Evolutionary conservation across 1,140 invertebrate genomes (phyloP).

Genomic region (Lordiphosa collinella): DNA sequence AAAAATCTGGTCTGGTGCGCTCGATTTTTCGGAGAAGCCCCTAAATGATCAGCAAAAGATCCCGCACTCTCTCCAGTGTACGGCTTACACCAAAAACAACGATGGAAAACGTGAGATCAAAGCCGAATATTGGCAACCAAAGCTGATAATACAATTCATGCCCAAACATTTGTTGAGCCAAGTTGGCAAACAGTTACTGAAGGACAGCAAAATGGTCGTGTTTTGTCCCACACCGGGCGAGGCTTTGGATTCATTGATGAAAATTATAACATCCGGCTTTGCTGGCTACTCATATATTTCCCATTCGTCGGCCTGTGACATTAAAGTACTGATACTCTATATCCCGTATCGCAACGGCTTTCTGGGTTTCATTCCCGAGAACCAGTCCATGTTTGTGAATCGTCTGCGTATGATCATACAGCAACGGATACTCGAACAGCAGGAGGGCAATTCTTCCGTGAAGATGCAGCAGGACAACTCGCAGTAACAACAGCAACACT

Average conservation of each 20-base stretch:
- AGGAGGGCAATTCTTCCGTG: constrained; percentile 46
- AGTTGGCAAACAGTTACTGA: constrained; percentile 91
- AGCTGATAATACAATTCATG: constrained; percentile 95
- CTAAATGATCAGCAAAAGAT: constrained; percentile 88
- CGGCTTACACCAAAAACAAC: constrained; percentile 88
- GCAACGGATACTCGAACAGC: constrained; percentile 68
- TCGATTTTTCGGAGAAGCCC: constrained; percentile 95
- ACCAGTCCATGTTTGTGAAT: constrained; percentile 91
- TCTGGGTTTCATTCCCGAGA: constrained; percentile 96
- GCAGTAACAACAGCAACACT: constrained; percentile 65
- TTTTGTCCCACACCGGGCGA: constrained; percentile 84
- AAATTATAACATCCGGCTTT: constrained; percentile 94
- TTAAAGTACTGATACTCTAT: constrained; percentile 95
- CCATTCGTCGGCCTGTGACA: constrained; percentile 85
- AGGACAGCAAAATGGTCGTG: constrained; percentile 90
- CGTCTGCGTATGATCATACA: constrained; percentile 90
- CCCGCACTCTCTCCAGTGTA: constrained; percentile 90
- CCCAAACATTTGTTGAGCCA: constrained; percentile 93
- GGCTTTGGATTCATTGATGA: constrained; percentile 85
- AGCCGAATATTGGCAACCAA: constrained; percentile 94
- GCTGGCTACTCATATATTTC: constrained; percentile 89
- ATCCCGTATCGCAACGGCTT: constrained; percentile 94
- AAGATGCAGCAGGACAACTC: constrained; percentile 69
- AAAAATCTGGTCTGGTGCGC: constrained; percentile 89
- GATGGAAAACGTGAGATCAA: constrained; percentile 93